Conservation (phyloP, 2,888 invertebrate species). For the Cosmorhoe ocellata region DNA sequence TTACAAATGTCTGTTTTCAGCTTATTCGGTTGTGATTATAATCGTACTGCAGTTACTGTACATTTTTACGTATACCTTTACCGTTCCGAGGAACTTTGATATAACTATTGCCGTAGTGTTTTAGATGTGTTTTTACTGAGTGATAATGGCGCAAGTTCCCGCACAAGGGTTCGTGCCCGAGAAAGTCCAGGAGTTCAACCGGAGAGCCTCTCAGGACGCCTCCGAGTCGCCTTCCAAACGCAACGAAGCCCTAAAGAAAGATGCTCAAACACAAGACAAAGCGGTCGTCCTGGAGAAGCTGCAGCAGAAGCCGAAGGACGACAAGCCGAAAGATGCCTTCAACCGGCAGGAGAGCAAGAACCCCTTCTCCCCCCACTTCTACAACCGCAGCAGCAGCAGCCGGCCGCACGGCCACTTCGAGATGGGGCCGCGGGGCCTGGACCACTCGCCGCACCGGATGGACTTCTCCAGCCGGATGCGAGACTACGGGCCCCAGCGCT, state of each 20-base stretch:
- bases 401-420: constrained; percentile 72
- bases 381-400: constrained; percentile 58
- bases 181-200: constrained; percentile 71
- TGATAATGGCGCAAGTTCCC: constrained; percentile 69
- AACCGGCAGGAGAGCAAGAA: constrained; percentile 65
- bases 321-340: constrained; percentile 52
- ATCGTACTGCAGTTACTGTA: constrained; percentile 31
- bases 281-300: constrained; percentile 42
- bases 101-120: constrained; percentile 55
- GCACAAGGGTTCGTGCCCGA: constrained; percentile 73
- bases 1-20: too few relatives aligned
- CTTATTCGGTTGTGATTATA: constrained; percentile 36
- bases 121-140: constrained; percentile 55
- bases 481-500: constrained; percentile 72
- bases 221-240: constrained; percentile 53
- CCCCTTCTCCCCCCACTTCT: constrained; percentile 71
- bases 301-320: constrained; percentile 48
- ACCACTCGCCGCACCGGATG: constrained; percentile 73
- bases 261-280: constrained; percentile 43
- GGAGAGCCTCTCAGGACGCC: constrained; percentile 69
- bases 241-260: constrained; percentile 58
- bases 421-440: constrained; percentile 75
- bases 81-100: constrained; percentile 30
- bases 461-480: constrained; percentile 69
- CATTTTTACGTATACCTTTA: constrained; percentile 36